phyloP scores from a whole-genome alignment of 2,797 vertebrate genomes.

The Falco concolor region DNA sequence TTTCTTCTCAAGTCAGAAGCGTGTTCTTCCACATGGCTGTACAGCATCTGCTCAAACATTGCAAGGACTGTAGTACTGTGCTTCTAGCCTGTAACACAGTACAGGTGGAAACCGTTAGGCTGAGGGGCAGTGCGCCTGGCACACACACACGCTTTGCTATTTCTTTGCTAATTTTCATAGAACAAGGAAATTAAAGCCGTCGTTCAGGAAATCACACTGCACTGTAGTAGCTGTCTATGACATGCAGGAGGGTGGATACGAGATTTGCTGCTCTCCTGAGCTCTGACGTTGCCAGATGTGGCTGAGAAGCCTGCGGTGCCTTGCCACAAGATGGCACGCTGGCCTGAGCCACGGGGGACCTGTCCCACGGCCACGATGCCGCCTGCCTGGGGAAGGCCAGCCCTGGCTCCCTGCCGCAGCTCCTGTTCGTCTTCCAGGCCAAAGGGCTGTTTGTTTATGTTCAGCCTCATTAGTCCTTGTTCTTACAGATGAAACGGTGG shows the following conservation, averaged over 20 bases:
- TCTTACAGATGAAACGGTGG: background rate
- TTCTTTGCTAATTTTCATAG: background rate
- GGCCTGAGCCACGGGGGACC: background rate
- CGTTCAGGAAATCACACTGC: background rate
- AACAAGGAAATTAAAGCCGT: background rate
- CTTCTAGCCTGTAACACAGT: background rate
- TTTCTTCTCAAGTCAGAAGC: background rate
- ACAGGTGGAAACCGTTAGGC: accelerated
- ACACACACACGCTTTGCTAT: background rate
- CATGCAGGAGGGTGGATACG: background rate
- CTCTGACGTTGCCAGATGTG: background rate
- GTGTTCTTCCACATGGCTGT: background rate
- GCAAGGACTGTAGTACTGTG: background rate
- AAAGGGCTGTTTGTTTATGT: background rate
- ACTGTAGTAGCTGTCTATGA: background rate
- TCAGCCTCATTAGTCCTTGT: background rate
- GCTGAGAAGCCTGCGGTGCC: background rate
- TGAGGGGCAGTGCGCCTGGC: background rate
- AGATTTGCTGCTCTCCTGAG: background rate
- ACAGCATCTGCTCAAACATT: background rate
- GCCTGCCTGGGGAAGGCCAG: background rate
- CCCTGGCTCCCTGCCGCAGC: background rate
- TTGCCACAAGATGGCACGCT: background rate
- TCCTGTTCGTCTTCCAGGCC: background rate
- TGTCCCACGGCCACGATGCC: background rate